phyloP scores from a whole-genome alignment of 2,888 invertebrate species.

The Caradrina kadenii region DNA sequence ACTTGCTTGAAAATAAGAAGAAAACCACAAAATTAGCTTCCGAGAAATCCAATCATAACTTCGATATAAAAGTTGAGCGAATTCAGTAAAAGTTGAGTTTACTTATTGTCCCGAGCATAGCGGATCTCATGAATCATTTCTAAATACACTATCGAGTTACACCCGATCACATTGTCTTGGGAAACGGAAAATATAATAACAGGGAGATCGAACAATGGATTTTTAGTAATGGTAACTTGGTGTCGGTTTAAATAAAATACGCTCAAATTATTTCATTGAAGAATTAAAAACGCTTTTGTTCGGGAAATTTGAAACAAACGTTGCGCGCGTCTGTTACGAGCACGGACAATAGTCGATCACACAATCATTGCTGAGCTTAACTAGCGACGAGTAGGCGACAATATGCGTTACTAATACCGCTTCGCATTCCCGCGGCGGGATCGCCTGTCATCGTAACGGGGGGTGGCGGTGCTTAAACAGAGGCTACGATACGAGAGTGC shows the following conservation, averaged over 20 bases:
- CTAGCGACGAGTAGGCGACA: constrained; percentile 79
- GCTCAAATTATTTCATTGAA: constrained; percentile 84
- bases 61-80: constrained; percentile 68
- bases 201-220: constrained; percentile 87
- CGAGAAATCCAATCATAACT: constrained; percentile 70
- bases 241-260: constrained; percentile 84
- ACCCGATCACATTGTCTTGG: constrained; percentile 86
- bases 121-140: constrained; percentile 87
- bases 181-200: constrained; percentile 80
- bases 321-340: constrained; percentile 71
- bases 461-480: constrained; percentile 90
- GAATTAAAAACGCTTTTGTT: constrained; percentile 84
- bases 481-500: constrained; percentile 90
- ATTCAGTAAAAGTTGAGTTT: constrained; percentile 67
- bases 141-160: constrained; percentile 87
- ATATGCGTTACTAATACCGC: constrained; percentile 85
- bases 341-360: constrained; percentile 72
- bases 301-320: constrained; percentile 80
- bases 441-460: constrained; percentile 84
- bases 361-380: constrained; percentile 80
- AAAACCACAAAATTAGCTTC: constrained; percentile 70
- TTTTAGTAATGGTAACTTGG: constrained; percentile 85
- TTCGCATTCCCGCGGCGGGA: constrained; percentile 83
- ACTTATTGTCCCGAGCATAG: constrained; percentile 74
- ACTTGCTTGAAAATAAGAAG: constrained; percentile 56